A percentile compares a stretch with the other conserved stretches of the same genome.
Evolutionary conservation across 1,140 invertebrate genomes (phyloP).

Genomic region (Trichoplusia ni): DNA sequence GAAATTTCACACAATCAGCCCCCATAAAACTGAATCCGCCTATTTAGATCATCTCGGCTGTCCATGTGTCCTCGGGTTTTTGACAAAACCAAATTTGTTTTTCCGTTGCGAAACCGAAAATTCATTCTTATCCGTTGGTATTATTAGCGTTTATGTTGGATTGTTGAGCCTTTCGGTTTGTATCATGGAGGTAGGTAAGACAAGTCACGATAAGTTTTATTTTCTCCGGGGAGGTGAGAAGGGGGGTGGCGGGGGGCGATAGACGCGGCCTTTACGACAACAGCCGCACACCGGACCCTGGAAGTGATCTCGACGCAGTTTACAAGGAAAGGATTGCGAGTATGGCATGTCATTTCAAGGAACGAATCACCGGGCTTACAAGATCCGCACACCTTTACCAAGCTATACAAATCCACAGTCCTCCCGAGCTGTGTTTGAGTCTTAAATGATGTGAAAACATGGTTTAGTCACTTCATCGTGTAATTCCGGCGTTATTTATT

Average conservation of each 20-base stretch:
- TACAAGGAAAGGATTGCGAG: slow-evolving; percentile 2
- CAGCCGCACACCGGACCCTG: slow-evolving; percentile 14
- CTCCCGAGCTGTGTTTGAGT: no score
- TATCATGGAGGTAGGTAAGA: slow-evolving; percentile 46
- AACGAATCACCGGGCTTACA: neutral
- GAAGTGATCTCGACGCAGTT: neutral
- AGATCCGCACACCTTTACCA: neutral
- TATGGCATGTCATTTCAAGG: neutral
- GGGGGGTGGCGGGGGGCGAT: slow-evolving; percentile 12
- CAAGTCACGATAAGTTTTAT: slow-evolving; percentile 61
- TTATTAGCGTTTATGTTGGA: slow-evolving; percentile 8
- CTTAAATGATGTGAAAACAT: no score
- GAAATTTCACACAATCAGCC: slow-evolving; percentile 42
- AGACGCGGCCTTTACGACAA: slow-evolving; percentile 26
- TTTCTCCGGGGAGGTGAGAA: slow-evolving; percentile 38
- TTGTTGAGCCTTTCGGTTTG: neutral
- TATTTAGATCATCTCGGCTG: slow-evolving; percentile 65
- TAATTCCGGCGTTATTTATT: no score
- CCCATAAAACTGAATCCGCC: slow-evolving; percentile 56
- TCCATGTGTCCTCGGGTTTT: slow-evolving; percentile 50
- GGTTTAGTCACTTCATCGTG: no score
- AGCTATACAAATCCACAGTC: no score
- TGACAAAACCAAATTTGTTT: slow-evolving; percentile 12
- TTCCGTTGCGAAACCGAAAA: neutral
- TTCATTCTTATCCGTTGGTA: slow-evolving; percentile 3